These are phyloP conservation scores for Xyrauchen texanus DNA, from an alignment of 2,113 vertebrate species.

Conservation along the genomic window DNA sequence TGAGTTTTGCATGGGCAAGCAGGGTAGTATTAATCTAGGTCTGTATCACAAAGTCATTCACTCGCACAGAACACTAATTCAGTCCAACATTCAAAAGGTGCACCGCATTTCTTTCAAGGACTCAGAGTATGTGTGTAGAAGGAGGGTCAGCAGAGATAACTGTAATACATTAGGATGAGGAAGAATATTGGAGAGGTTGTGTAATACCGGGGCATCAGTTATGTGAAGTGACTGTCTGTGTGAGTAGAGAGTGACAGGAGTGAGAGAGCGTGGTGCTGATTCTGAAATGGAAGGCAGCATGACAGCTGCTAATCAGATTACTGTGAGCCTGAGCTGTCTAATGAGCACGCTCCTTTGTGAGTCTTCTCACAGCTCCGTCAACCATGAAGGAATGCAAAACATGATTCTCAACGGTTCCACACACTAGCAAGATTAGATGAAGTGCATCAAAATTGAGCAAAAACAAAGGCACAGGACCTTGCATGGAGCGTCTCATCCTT, in stretches of 20 bases:
- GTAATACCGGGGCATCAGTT: not conserved
- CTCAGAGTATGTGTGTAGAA: not conserved
- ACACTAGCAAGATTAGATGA: slow-evolving; percentile 68
- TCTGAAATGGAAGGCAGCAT: slow-evolving; percentile 66
- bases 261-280: slow-evolving; percentile 56
- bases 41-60: too few species aligned
- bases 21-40: too few species aligned
- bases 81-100: too few species aligned
- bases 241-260: slow-evolving; percentile 29
- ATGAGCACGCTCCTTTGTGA: slow-evolving; percentile 76
- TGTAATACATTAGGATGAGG: not conserved
- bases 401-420: slow-evolving; percentile 66
- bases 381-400: slow-evolving; percentile 70
- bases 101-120: not conserved
- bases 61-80: too few species aligned
- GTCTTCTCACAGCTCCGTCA: slow-evolving; percentile 69
- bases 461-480: slow-evolving; percentile 56
- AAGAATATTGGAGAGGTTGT: not conserved
- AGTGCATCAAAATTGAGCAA: slow-evolving; percentile 62
- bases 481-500: slow-evolving; percentile 57
- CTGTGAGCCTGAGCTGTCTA: slow-evolving; percentile 72
- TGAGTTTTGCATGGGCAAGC: too few species aligned
- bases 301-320: slow-evolving; percentile 81
- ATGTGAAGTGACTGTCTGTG: not conserved
- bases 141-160: not conserved